Base-by-base conservation (phyloP, 2,888 invertebrate genomes). In the Tetranychus truncatus region DNA sequence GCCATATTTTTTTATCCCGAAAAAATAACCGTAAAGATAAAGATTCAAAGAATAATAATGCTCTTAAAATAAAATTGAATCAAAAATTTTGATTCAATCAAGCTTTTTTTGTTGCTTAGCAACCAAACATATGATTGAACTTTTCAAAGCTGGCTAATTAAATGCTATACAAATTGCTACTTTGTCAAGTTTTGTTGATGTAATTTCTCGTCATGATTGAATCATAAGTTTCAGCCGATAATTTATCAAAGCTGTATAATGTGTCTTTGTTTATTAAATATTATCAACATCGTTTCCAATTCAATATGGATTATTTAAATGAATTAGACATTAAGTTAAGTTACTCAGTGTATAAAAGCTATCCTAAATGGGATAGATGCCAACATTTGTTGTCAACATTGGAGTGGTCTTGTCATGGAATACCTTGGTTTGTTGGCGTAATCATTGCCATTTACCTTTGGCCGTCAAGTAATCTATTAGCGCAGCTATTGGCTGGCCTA, bases 351-450 rank as follows among this genome's bases (percentile, higher is more conserved):
- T 67, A 67, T 20, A 66, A 67, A 45, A 44, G 6, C 8, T 24
- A n/a, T 24, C 74, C 74, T 1, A 66, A 67, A 74, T 18, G 1
- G 18, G 9, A 21, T 18, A n/a, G 45, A 20, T 66, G n/a, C 7
- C 34, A 67, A 21, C 44, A 8, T n/a, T 34, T 86, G 77, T 84
- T 86, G 81, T 84, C 84, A 80, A 76, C 82, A 9, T 80, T 87
- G 18, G 87, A 87, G 83, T 86, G 90, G 78, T 90, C 92, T 6
- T 93, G 94, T 81, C 91, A 95, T 85, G 94, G 94, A 9, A 86
- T 94, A 73, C 87, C 89, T 6, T 95, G 94, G 94, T 83, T 95
- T 45, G 73, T 72, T 3, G 18, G 71, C 8, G 66, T 55, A 6
- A 67, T 75, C 8, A 55, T 75, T 20, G 66, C 69, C 6, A 21